phyloP scores from a whole-genome alignment of 2,888 invertebrate species.

The Drosophila neotestacea region DNA sequence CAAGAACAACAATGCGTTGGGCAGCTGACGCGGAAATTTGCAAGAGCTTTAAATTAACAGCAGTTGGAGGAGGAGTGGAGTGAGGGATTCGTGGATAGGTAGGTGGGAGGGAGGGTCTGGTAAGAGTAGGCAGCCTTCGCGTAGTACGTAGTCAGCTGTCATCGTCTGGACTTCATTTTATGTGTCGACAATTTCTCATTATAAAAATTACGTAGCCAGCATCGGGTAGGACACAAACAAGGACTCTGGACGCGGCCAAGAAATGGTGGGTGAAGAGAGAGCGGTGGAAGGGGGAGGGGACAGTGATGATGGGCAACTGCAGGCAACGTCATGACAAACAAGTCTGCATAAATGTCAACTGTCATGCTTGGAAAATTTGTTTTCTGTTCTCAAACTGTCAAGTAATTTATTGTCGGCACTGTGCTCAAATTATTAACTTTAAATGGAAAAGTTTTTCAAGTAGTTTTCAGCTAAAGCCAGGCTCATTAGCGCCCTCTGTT shows the following conservation, averaged over 20 bases:
- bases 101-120: slow-evolving; percentile 4
- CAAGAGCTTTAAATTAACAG: slow-evolving; percentile 75
- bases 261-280: neutral
- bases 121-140: slow-evolving; percentile 28
- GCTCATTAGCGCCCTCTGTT: slow-evolving; percentile 60
- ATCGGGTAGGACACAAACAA: slow-evolving; percentile 51
- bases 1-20: slow-evolving; percentile 49
- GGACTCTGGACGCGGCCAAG: slow-evolving; percentile 26
- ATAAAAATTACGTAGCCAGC: slow-evolving; percentile 73
- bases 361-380: slow-evolving; percentile 66
- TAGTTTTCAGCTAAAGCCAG: slow-evolving; percentile 42
- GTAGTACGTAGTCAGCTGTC: slow-evolving; percentile 65
- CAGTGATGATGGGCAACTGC: slow-evolving; percentile 13
- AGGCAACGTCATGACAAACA: slow-evolving; percentile 52
- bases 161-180: slow-evolving; percentile 75
- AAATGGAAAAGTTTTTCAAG: slow-evolving; percentile 61
- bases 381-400: slow-evolving; percentile 38
- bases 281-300: neutral
- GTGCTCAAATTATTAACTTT: slow-evolving; percentile 59
- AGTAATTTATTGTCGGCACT: slow-evolving; percentile 50
- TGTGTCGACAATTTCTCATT: slow-evolving; percentile 80
- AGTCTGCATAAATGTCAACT: slow-evolving; percentile 71
- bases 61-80: slow-evolving; percentile 31
- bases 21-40: slow-evolving; percentile 70
- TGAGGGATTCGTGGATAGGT: neutral